Percentiles rank a stretch among this genome's conserved stretches.
Conservation (phyloP, 2,888 invertebrate genomes). For the Lagria hirta region DNA sequence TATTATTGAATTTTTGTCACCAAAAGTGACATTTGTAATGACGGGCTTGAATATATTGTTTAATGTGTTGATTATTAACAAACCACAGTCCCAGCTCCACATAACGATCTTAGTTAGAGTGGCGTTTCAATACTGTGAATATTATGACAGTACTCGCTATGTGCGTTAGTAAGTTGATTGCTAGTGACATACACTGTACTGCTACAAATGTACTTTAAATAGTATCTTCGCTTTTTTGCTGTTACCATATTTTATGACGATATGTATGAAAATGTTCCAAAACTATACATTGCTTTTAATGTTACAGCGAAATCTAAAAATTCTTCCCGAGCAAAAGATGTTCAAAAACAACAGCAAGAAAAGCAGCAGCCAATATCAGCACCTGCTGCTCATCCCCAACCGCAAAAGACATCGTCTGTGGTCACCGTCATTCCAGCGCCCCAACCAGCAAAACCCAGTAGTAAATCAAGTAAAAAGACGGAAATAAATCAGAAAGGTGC, state of each 20-base stretch:
- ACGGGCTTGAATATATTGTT: too few relatives aligned
- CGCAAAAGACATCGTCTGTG: conserved; percentile 26
- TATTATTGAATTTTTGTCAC: too few relatives aligned
- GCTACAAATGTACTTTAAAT: too few relatives aligned
- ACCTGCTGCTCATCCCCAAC: conserved; percentile 31
- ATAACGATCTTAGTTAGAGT: conserved; percentile 32
- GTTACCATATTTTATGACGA: too few relatives aligned
- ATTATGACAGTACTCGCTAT: conserved; percentile 39
- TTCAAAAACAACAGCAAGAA: conserved; percentile 30
- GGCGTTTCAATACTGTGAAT: conserved; percentile 41
- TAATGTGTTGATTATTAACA: too few relatives aligned
- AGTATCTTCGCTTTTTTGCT: too few relatives aligned
- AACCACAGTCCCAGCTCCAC: conserved; percentile 49
- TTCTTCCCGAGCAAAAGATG: conserved; percentile 41
- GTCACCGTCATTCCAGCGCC: conserved; percentile 39
- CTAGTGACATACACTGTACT: conserved; percentile 35
- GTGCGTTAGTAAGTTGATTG: conserved; percentile 27
- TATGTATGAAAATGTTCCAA: background rate
- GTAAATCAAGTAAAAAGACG: conserved; percentile 56
- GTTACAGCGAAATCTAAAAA: conserved; percentile 49
- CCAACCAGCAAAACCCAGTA: conserved; percentile 55
- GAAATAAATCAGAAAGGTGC: conserved; percentile 61
- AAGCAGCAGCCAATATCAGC: conserved; percentile 7
- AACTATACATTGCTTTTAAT: conserved; percentile 24
- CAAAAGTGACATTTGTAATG: too few relatives aligned